These are phyloP conservation scores for Cotesia chilonis DNA, from an alignment of 1,140 invertebrate species.

Conservation along the genomic window DNA sequence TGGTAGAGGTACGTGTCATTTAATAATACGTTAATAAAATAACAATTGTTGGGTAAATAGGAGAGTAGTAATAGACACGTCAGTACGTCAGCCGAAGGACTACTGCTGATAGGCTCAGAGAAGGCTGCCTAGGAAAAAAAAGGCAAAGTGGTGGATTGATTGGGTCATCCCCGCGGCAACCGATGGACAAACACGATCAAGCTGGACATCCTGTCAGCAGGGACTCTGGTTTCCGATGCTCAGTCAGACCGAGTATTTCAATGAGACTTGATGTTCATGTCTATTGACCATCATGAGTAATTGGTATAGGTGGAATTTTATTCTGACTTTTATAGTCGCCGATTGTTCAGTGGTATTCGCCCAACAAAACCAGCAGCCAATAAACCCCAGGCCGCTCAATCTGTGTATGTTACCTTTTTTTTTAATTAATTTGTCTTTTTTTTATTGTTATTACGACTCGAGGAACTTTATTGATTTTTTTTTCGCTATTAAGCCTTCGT, in stretches of 20 bases:
- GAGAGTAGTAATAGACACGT: constrained; percentile 2
- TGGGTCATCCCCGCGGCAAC: constrained; percentile 64
- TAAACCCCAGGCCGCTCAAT: neutral
- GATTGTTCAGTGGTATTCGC: neutral
- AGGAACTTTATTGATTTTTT: too few species aligned
- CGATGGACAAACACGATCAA: constrained; percentile 59
- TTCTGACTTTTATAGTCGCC: neutral
- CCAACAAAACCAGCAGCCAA: neutral
- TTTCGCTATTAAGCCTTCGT: too few species aligned
- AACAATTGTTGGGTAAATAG: neutral
- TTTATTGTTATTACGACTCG: too few species aligned
- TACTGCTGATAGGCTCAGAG: neutral
- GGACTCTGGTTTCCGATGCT: constrained; percentile 14
- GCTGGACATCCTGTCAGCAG: constrained; percentile 32
- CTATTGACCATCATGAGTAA: neutral
- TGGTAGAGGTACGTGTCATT: neutral
- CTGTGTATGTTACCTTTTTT: neutral
- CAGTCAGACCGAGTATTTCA: constrained; percentile 18
- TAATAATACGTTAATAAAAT: neutral
- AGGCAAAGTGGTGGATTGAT: constrained; percentile 50
- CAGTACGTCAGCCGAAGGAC: constrained; percentile 5
- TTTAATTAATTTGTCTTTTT: too few species aligned
- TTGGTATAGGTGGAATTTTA: neutral
- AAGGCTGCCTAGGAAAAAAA: neutral
- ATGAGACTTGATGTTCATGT: constrained; percentile 25